Evolutionary conservation across 92 coral and sea anemone genomes (phyloP).

Genomic region (Paramuricea clavata): DNA sequence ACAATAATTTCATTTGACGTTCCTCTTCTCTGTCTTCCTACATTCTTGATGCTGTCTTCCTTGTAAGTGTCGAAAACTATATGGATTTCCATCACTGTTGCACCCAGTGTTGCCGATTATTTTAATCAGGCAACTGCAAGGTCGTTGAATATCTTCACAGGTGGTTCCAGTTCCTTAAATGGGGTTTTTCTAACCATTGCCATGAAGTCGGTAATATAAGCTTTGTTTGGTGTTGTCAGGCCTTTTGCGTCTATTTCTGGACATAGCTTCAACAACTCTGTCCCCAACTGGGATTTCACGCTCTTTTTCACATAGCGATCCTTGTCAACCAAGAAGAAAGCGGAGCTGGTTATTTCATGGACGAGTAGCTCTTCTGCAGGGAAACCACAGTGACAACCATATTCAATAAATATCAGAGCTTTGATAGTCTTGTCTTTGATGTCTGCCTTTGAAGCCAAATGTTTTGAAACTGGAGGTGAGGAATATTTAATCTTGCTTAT

Average conservation of each 20-base stretch:
- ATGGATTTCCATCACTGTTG: conserved; percentile 7
- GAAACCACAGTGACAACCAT: conserved; percentile 20
- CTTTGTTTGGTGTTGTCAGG: background rate
- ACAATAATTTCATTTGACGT: conserved; percentile 6
- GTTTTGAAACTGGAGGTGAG: background rate
- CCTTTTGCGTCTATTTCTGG: conserved; percentile 19
- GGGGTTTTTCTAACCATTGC: conserved; percentile 6
- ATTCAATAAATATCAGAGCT: conserved; percentile 34
- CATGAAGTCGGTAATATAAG: conserved; percentile 4
- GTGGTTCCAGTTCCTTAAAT: conserved; percentile 9
- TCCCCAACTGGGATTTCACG: background rate
- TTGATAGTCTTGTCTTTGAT: conserved; percentile 40
- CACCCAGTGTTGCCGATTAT: conserved; percentile 6
- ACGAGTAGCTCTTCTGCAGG: conserved; percentile 11
- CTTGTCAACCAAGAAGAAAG: conserved; percentile 17
- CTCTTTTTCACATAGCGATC: conserved; percentile 32
- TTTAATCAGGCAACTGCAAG: conserved; percentile 19
- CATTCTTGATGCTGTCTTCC: conserved; percentile 25
- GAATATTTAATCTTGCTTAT: conserved; percentile 19
- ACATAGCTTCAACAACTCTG: conserved; percentile 35
- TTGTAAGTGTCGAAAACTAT: conserved; percentile 7
- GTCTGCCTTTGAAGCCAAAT: conserved; percentile 19
- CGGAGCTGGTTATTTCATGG: conserved; percentile 13
- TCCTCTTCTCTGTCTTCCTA: conserved; percentile 16
- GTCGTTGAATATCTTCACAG: conserved; percentile 14